Evolutionary conservation across 37 sponge, comb jelly and placozoan species (phyloP), one percentile per base, ranked within the genome.

Genomic region (Bolinopsis microptera): DNA sequence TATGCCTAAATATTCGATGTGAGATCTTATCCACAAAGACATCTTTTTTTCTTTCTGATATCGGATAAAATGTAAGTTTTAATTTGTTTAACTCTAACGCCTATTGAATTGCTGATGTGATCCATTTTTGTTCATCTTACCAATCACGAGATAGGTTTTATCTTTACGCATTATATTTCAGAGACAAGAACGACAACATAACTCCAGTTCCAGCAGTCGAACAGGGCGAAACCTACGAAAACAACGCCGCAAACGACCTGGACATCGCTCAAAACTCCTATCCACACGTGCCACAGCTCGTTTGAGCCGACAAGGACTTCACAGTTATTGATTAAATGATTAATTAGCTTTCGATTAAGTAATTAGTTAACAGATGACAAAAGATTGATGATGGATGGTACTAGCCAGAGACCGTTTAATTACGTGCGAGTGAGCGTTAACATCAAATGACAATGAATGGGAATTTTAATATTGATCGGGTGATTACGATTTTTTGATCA

Each of bases 241-340:
- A 80, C 82, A 37, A 8, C 22, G 37, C 82, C 8, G 30, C 34
- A 16, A 35, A 16, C 38, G 82, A 80, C 82, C 21, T 36, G 24
- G 82, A 80, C 82, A 80, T 80, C 38, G 38, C 38, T 35, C 38
- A 33, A 22, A 35, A 33, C 38, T 36, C 38, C 30, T 80, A 80
- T 37, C 82, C 82, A 5, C 82, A 80, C 82, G 82, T 80, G 8
- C 82, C 82, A 13, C 82, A 80, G 37, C 37, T 80, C 5, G 82
- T 80, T 31, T 80, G 82, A 80, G 35, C 24, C 21, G 74, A 48
- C 5, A 13, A 48, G 5, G 61, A 48, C 61, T 48, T 48, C 5
- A 48, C 61, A 13, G 61, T 48, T 13, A 48, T 13, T 48, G 61
- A 13, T 48, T 48, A 48, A 18, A 48, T 48, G 61, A n/a, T n/a